Evolutionary conservation across 2,113 vertebrate species (phyloP).

Genomic region (Nipponia nippon): DNA sequence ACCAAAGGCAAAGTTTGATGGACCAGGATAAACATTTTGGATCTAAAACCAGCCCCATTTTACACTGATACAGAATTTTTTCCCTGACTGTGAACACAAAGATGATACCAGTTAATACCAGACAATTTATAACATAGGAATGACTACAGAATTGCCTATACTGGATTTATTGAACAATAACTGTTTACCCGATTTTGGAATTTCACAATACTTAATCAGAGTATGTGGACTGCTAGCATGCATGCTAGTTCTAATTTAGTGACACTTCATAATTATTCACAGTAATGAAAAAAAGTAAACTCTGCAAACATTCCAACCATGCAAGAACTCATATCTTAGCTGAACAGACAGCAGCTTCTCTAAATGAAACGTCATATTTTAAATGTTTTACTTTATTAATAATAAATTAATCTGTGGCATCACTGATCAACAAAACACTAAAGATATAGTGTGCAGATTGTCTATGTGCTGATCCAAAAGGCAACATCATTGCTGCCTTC

Average conservation of each 20-base stretch:
- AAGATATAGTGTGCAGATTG: slow-evolving; percentile 12
- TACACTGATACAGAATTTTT: background rate
- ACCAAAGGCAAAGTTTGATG: background rate
- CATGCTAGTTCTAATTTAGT: background rate
- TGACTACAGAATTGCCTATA: background rate
- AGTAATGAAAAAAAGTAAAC: background rate
- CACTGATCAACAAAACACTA: slow-evolving; percentile 18
- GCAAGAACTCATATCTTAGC: background rate
- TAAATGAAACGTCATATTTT: background rate
- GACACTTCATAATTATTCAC: background rate
- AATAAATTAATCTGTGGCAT: slow-evolving; percentile 65
- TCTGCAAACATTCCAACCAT: background rate
- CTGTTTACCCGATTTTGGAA: background rate
- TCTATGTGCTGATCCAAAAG: slow-evolving; percentile 31
- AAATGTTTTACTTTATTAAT: slow-evolving; percentile 66
- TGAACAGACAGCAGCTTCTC: background rate
- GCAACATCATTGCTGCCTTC: background rate
- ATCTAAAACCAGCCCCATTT: background rate
- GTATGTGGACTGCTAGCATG: background rate
- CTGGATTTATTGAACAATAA: background rate
- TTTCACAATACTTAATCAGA: background rate
- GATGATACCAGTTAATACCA: background rate
- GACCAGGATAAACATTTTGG: background rate
- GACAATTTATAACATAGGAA: background rate
- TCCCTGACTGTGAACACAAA: background rate